Evolutionary conservation across 2,113 vertebrate genomes (phyloP).

Genomic region (Oryzias curvinotus): DNA sequence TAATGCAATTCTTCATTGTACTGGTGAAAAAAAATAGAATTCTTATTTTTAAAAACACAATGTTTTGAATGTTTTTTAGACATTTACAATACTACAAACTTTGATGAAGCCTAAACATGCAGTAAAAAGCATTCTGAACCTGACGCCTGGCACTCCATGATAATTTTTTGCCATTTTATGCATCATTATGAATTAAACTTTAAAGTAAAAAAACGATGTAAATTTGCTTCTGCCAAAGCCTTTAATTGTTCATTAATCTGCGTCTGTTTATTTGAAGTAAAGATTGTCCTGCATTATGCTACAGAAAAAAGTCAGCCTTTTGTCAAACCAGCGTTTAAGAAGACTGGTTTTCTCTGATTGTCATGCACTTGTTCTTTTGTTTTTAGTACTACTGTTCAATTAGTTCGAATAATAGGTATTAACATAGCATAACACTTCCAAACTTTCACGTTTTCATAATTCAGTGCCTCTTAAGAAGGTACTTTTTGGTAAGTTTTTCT

Average conservation of each 20-base stretch:
- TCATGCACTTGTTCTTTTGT: no score
- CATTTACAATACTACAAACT: constrained; percentile 17
- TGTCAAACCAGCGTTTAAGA: neutral
- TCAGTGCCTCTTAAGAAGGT: no score
- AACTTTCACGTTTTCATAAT: no score
- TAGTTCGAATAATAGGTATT: no score
- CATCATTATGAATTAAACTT: constrained; percentile 81
- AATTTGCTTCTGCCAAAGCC: constrained; percentile 48
- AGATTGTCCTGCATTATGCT: neutral
- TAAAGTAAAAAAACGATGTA: constrained; percentile 77
- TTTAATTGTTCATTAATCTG: constrained; percentile 38
- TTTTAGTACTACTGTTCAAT: no score
- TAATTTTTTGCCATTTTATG: constrained; percentile 82
- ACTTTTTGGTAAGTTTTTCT: no score
- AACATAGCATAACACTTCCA: no score
- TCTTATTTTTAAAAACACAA: neutral
- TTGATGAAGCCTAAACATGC: constrained; percentile 4
- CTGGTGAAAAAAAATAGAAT: constrained; percentile 68
- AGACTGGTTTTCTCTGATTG: no score
- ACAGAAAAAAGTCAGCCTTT: neutral
- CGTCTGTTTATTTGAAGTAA: neutral
- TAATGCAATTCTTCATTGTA: constrained; percentile 97
- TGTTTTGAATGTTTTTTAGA: constrained; percentile 3
- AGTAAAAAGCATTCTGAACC: constrained; percentile 13
- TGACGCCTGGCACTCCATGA: constrained; percentile 70